These are phyloP conservation scores for Leucophenga maculata DNA, from an alignment of 2,888 invertebrate genomes.

Conservation along the genomic window DNA sequence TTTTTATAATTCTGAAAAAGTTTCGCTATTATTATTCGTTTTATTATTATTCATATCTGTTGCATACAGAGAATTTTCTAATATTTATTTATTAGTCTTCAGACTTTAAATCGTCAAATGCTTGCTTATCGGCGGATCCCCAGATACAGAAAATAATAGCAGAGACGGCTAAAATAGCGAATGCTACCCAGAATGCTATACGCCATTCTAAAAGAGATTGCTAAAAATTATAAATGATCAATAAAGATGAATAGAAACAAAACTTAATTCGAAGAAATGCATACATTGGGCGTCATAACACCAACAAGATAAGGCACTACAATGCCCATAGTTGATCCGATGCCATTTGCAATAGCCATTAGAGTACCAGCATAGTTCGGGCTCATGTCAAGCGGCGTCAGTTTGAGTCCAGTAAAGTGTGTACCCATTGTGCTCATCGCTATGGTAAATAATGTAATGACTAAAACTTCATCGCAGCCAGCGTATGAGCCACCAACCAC, in stretches of 20 bases:
- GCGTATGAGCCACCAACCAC: slow-evolving; percentile 78
- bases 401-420: slow-evolving; percentile 78
- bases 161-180: slow-evolving; percentile 78
- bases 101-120: slow-evolving; percentile 79
- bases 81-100: background rate
- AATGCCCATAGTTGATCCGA: slow-evolving; percentile 79
- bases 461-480: slow-evolving; percentile 75
- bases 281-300: slow-evolving; percentile 76
- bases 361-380: slow-evolving; percentile 78
- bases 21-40: too few species aligned
- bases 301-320: slow-evolving; percentile 78
- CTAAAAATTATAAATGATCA: too few species aligned
- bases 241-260: background rate
- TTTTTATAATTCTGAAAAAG: too few species aligned
- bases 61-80: too few species aligned
- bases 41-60: too few species aligned
- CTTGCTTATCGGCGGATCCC: slow-evolving; percentile 81
- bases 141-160: slow-evolving; percentile 79
- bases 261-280: slow-evolving; percentile 56
- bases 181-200: slow-evolving; percentile 83
- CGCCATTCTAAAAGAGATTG: slow-evolving; percentile 80
- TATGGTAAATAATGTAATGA: slow-evolving; percentile 76
- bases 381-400: slow-evolving; percentile 77
- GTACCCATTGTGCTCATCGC: slow-evolving; percentile 80
- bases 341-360: slow-evolving; percentile 79